These are phyloP conservation scores for Coluber constrictor DNA, from an alignment of 2,797 vertebrate genomes.

Conservation along the genomic window DNA sequence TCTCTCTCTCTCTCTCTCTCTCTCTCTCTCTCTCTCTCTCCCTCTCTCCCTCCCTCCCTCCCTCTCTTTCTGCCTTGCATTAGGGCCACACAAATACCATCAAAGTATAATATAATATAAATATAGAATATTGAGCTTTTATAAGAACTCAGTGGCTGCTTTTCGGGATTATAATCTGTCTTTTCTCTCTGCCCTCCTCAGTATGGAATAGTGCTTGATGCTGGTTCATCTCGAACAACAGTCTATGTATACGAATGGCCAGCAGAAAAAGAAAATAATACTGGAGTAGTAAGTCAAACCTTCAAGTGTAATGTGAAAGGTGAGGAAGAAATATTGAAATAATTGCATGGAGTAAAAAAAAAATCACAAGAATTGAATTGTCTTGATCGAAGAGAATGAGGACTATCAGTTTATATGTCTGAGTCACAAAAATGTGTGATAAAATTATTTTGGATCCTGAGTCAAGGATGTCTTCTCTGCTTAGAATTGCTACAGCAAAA, in stretches of 20 bases:
- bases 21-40: too few relatives aligned
- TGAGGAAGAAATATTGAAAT: slow-evolving; percentile 59
- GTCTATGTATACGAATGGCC: slow-evolving; percentile 92
- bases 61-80: neutral
- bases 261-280: slow-evolving; percentile 90
- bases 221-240: slow-evolving; percentile 89
- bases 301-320: slow-evolving; percentile 81
- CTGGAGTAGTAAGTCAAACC: slow-evolving; percentile 84
- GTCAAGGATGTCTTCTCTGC: neutral
- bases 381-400: neutral
- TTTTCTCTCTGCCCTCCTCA: slow-evolving; percentile 52
- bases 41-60: too few relatives aligned
- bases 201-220: slow-evolving; percentile 94
- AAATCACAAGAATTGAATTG: neutral
- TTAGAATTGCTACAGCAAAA: neutral
- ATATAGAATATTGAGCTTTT: neutral
- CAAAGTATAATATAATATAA: neutral
- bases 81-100: neutral
- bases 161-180: neutral
- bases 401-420: neutral
- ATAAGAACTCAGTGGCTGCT: neutral
- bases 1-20: too few relatives aligned
- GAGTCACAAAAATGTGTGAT: neutral
- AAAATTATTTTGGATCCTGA: neutral
- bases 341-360: neutral